Evolutionary conservation across 1,140 invertebrate species (phyloP), one percentile per base, ranked within the genome.

Genomic region (Atta cephalotes): DNA sequence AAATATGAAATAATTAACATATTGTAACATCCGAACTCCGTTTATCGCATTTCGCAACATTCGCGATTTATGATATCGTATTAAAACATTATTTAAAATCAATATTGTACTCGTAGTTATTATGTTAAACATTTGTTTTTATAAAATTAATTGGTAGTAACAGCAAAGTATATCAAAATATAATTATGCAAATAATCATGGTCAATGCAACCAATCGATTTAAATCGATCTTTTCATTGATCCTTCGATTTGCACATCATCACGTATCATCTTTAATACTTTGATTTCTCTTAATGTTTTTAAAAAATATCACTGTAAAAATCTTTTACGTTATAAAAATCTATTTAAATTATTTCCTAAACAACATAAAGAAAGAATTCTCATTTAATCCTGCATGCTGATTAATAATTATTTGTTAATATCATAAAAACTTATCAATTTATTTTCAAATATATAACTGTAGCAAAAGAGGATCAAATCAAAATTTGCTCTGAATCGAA

Each of bases 1-100:
- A 72, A 72, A n/a, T 56, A 35, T 56, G 16, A 72, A 56, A 56
- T 56, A 21, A 58, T 53, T 72, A 56, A 12, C 31, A 74, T 6
- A 35, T 58, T 58, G 28, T 58, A 21, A 2, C 25, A 12, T 56
- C 16, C 5, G 3, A 71, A 3, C 4, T 74, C n/a, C 16, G 10
- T 71, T 51, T 21, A 74, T 74, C 0, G 1, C 2, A 18, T 25
- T 49, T 51, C n/a, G 45, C 45, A 6, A 7, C 0, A 35, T 14
- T 74, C 12, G 5, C n/a, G 0, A 74, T 14, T 74, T 12, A 35
- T 0, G 10, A 18, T 0, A 31, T 4, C 18, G 0, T 12, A 56
- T 72, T 56, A 53, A 72, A 71, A 31, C 2, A 28, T 53, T 10
- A 0, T 2, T 6, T 4, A 35, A 58, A 18, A 74, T 31, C 28